Conservation (phyloP, 2,888 invertebrate genomes). For the Bembecia ichneumoniformis region DNA sequence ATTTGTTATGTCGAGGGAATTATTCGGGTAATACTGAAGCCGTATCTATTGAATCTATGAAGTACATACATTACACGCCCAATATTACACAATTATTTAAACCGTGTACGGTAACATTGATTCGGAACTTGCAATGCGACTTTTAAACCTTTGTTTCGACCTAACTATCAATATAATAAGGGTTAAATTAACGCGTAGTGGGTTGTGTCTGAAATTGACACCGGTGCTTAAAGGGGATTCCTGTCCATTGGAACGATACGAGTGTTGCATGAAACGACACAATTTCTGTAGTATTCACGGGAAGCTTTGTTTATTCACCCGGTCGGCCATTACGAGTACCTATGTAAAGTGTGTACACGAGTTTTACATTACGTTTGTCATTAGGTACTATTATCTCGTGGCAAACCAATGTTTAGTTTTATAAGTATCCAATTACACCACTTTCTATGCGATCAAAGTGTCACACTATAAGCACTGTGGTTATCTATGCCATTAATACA, state of each 20-base stretch:
- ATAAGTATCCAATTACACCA: not conserved
- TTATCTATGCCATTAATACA: no score
- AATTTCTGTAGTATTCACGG: constrained; percentile 33
- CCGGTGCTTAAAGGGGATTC: constrained; percentile 52
- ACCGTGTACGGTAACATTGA: constrained; percentile 53
- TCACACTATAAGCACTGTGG: no score
- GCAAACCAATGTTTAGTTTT: not conserved
- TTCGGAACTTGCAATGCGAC: constrained; percentile 19
- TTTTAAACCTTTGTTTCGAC: constrained; percentile 31
- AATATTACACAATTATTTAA: constrained; percentile 54
- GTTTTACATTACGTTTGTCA: constrained; percentile 10
- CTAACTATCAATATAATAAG: constrained; percentile 44
- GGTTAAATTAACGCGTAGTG: constrained; percentile 37
- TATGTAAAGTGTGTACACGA: constrained; percentile 11
- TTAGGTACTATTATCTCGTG: not conserved
- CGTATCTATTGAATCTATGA: constrained; percentile 64
- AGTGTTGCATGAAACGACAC: constrained; percentile 39
- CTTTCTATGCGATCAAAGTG: not conserved
- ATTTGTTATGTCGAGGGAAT: constrained; percentile 64
- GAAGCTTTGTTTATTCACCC: constrained; percentile 26
- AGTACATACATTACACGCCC: constrained; percentile 66
- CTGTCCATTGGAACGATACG: constrained; percentile 44
- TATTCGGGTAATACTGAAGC: constrained; percentile 68
- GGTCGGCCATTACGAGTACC: constrained; percentile 20
- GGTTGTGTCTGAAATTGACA: constrained; percentile 38